A percentile compares a stretch with the other conserved stretches of the same genome.
Evolutionary conservation across 1,140 invertebrate species (phyloP).

Genomic region (Sycophaga agraensis): DNA sequence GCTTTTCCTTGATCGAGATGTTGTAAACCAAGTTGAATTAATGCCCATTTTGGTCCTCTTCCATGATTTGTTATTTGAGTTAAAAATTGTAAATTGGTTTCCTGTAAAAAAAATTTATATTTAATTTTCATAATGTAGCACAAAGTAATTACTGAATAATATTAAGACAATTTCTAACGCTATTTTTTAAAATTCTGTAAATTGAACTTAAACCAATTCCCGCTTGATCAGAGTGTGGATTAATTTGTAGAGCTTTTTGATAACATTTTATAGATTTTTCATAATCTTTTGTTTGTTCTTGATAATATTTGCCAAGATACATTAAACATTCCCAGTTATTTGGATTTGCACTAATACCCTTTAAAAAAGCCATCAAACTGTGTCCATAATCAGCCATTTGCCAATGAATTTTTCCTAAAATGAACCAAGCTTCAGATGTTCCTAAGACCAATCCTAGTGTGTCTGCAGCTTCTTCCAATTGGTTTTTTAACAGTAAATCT

Average conservation of each 20-base stretch:
- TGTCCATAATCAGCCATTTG: constrained; percentile 63
- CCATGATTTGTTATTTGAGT: constrained; percentile 58
- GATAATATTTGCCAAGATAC: constrained; percentile 76
- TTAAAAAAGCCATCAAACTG: constrained; percentile 66
- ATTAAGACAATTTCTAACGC: constrained; percentile 50
- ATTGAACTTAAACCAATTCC: constrained; percentile 75
- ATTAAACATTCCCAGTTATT: constrained; percentile 73
- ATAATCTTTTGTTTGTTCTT: constrained; percentile 60
- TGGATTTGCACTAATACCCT: constrained; percentile 74
- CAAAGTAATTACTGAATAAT: constrained; percentile 1
- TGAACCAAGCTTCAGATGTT: constrained; percentile 61
- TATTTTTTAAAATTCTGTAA: constrained; percentile 69
- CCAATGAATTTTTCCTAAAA: constrained; percentile 70
- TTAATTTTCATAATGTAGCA: background rate
- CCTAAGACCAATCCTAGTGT: constrained; percentile 56
- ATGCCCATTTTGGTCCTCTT: constrained; percentile 72
- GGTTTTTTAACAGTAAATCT: constrained; percentile 52
- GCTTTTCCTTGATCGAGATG: constrained; percentile 72
- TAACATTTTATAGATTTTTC: constrained; percentile 77
- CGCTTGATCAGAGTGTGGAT: constrained; percentile 66
- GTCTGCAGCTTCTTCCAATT: constrained; percentile 60
- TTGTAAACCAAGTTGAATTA: constrained; percentile 76
- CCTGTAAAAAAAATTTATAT: constrained; percentile 45
- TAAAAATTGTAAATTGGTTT: constrained; percentile 71
- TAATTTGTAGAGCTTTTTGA: constrained; percentile 77